Evolutionary conservation across 1,140 invertebrate species (phyloP).

Genomic region (Drosophila melanica): DNA sequence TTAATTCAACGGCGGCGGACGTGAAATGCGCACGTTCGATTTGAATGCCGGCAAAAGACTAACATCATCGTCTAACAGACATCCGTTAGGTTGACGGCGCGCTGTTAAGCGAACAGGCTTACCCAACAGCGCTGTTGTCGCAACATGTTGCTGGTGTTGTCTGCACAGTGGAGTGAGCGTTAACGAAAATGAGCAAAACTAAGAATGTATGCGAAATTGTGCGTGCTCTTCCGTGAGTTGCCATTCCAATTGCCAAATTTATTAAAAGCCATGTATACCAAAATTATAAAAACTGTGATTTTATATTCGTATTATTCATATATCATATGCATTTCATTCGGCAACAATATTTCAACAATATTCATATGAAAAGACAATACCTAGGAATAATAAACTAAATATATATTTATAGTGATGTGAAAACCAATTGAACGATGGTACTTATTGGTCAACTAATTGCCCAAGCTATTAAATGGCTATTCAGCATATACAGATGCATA

Average conservation of each 20-base stretch:
- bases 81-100: conserved; percentile 21
- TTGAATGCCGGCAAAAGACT: conserved; percentile 61
- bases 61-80: conserved; percentile 26
- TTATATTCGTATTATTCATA: no score
- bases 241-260: not conserved
- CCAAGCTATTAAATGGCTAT: not conserved
- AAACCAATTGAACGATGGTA: not conserved
- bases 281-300: not conserved
- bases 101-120: conserved; percentile 24
- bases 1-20: conserved; percentile 36
- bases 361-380: not conserved
- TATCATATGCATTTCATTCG: not conserved
- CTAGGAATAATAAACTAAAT: not conserved
- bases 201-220: not conserved
- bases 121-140: conserved; percentile 41
- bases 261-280: not conserved
- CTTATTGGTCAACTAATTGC: not conserved
- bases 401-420: not conserved
- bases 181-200: not conserved
- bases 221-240: not conserved
- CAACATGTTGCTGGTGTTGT: conserved; percentile 44
- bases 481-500: not conserved
- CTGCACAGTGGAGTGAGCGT: conserved; percentile 27
- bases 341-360: not conserved
- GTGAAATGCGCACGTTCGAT: conserved; percentile 35